Conservation (phyloP, 2,797 vertebrate species). For the Tragelaphus eurycerus region DNA sequence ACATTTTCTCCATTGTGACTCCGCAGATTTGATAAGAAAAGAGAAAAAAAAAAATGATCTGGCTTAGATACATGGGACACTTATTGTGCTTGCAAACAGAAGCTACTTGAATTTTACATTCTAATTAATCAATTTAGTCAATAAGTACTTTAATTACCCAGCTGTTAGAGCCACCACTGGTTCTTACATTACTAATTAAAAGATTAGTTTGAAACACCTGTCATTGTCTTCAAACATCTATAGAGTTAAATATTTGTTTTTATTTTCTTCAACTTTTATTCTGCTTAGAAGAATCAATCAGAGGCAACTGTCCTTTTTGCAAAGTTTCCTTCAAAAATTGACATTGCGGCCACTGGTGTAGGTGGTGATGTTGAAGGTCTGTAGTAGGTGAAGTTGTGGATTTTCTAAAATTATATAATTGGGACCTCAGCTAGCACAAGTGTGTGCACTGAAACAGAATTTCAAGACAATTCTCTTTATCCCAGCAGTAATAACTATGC, state of each 20-base stretch:
- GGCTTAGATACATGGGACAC: background rate
- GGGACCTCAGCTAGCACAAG: background rate
- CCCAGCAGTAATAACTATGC: background rate
- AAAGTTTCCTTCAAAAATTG: background rate
- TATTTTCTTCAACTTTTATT: background rate
- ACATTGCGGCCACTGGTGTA: background rate
- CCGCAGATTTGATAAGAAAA: background rate
- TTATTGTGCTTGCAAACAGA: background rate
- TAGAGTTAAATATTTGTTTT: background rate
- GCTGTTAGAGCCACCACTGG: background rate
- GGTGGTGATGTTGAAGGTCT: background rate
- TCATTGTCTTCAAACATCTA: background rate
- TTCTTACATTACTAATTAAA: conserved; percentile 39
- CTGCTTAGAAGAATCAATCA: background rate
- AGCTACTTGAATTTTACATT: background rate
- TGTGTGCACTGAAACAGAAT: background rate
- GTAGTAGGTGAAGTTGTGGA: background rate
- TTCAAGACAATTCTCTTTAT: background rate
- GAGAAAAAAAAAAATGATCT: background rate
- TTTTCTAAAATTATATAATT: background rate
- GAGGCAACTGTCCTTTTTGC: background rate
- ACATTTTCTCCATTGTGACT: background rate
- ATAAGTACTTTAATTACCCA: conserved; percentile 19
- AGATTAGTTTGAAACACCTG: conserved; percentile 38
- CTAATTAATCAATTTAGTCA: conserved; percentile 18